Conservation (phyloP, 2,888 invertebrate genomes). For the Entomobrya proxima region DNA sequence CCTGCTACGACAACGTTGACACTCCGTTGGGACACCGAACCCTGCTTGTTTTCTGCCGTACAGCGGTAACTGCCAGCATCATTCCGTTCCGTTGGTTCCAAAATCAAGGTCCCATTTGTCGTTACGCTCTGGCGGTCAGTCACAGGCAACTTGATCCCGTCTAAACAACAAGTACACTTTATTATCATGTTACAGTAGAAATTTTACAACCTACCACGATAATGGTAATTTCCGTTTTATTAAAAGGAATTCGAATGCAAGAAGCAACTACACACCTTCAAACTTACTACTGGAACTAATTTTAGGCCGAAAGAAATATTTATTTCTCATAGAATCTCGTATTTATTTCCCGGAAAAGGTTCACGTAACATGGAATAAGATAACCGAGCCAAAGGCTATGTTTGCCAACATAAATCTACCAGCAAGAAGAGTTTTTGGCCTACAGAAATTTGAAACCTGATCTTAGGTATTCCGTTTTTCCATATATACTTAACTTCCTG, state of each 20-base stretch:
- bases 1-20: conserved; percentile 72
- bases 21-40: conserved; percentile 76
- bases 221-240: conserved; percentile 38
- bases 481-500: not conserved
- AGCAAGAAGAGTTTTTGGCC: too few relatives aligned
- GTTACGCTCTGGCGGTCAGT: conserved; percentile 78
- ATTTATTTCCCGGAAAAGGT: not conserved
- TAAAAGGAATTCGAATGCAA: too few relatives aligned
- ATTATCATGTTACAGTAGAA: not conserved
- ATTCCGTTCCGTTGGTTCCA: conserved; percentile 78
- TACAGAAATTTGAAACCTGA: too few relatives aligned
- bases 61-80: conserved; percentile 76
- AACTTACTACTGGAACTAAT: conserved; percentile 31
- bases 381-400: conserved; percentile 33
- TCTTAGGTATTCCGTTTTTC: not conserved
- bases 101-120: conserved; percentile 78
- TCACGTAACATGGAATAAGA: not conserved
- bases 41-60: conserved; percentile 78
- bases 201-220: not conserved
- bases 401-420: conserved; percentile 32
- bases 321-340: too few relatives aligned
- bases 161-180: conserved; percentile 59
- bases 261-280: too few relatives aligned
- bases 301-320: conserved; percentile 42
- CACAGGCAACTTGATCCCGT: conserved; percentile 77